These are phyloP conservation scores for Azemiops feae DNA, from an alignment of 2,113 vertebrate species.

Conservation along the genomic window DNA sequence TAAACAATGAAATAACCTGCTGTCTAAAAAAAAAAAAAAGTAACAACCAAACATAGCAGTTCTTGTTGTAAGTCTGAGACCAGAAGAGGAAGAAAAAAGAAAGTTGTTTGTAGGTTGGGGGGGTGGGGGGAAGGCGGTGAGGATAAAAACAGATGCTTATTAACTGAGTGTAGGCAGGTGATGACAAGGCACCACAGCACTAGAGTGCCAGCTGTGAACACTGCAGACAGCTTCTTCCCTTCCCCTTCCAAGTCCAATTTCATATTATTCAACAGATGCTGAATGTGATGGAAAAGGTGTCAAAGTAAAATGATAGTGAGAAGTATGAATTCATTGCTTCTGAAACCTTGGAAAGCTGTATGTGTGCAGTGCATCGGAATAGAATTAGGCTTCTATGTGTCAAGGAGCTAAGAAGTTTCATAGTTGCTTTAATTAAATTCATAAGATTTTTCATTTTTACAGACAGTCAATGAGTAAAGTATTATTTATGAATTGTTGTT, in stretches of 20 bases:
- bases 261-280: conserved; percentile 48
- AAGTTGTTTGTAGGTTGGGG: not conserved
- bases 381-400: conserved; percentile 37
- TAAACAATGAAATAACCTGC: not conserved
- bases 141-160: conserved; percentile 62
- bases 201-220: conserved; percentile 54
- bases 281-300: conserved; percentile 58
- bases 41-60: conserved; percentile 19
- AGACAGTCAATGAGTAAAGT: conserved; percentile 30
- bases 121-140: not conserved
- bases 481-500: conserved; percentile 38
- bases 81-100: conserved; percentile 9
- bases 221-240: conserved; percentile 29
- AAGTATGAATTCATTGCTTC: conserved; percentile 53
- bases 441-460: conserved; percentile 23
- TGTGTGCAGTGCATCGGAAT: conserved; percentile 21
- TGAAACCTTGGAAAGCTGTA: conserved; percentile 45
- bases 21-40: conserved; percentile 21
- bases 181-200: conserved; percentile 49
- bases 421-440: not conserved
- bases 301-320: conserved; percentile 59
- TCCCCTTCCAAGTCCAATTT: conserved; percentile 42
- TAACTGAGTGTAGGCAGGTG: conserved; percentile 66
- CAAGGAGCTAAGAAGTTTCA: conserved; percentile 34
- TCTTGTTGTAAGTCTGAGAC: conserved; percentile 52